Conservation (phyloP, 2,888 invertebrate species). For the Myathropa florea region DNA sequence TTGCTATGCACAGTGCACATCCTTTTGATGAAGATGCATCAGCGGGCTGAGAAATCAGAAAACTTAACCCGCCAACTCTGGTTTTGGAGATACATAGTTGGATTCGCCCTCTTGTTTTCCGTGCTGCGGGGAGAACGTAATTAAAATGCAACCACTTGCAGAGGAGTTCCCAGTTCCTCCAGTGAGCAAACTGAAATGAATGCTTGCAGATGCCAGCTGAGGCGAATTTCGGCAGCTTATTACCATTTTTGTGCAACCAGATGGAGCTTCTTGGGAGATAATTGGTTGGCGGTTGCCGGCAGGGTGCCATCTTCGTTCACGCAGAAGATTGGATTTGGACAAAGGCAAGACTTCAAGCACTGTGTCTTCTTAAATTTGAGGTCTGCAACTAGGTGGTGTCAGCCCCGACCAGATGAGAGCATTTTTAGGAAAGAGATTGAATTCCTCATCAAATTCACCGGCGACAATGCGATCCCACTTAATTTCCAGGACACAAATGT, state of each 20-base stretch:
- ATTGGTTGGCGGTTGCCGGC: constrained; percentile 34
- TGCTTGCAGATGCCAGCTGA: constrained; percentile 37
- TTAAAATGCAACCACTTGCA: constrained; percentile 45
- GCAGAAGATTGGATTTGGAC: constrained; percentile 17
- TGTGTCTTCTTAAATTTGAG: not conserved
- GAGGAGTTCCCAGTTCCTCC: not conserved
- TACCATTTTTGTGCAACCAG: constrained; percentile 25
- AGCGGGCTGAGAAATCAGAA: constrained; percentile 11
- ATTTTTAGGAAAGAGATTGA: not conserved
- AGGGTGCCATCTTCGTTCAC: not conserved
- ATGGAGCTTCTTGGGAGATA: constrained; percentile 15
- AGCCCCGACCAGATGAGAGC: too few species aligned
- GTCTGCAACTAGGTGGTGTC: too few species aligned
- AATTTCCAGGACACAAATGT: constrained; percentile 53
- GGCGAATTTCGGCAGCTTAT: constrained; percentile 34
- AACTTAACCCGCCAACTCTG: constrained; percentile 29
- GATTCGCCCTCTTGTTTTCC: not conserved
- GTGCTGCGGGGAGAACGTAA: constrained; percentile 23
- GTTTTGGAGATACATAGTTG: constrained; percentile 21
- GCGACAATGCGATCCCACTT: constrained; percentile 41
- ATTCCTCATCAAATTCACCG: constrained; percentile 1
- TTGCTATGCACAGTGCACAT: constrained; percentile 3
- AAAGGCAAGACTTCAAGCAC: not conserved
- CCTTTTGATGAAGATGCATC: constrained; percentile 36
- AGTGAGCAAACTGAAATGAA: not conserved